These are phyloP conservation scores for Drosophila ananassae DNA, from an alignment of 1,140 invertebrate species.

Conservation along the genomic window DNA sequence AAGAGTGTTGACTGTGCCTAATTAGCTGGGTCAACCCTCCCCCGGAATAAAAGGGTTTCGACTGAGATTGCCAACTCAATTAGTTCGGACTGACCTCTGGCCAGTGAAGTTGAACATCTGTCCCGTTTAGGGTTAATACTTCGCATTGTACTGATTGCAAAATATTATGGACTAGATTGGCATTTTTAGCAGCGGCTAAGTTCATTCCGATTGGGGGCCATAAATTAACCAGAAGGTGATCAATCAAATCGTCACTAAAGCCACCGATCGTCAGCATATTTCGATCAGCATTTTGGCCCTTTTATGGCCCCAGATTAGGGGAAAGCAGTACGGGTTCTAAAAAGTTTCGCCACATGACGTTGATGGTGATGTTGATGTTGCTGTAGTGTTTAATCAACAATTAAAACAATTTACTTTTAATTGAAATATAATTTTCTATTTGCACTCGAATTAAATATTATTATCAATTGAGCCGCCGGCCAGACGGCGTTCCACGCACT, in stretches of 20 bases:
- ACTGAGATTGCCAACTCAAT: conserved; percentile 48
- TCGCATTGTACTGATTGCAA: conserved; percentile 29
- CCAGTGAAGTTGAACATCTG: conserved; percentile 32
- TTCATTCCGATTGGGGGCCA: conserved; percentile 26
- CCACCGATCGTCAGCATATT: conserved; percentile 52
- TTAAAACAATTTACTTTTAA: conserved; percentile 82
- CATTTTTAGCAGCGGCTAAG: conserved; percentile 11
- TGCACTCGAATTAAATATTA: conserved; percentile 79
- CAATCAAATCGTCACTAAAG: conserved; percentile 67
- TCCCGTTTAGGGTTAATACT: conserved; percentile 7
- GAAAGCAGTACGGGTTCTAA: conserved; percentile 8
- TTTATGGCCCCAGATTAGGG: conserved; percentile 62
- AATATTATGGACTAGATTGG: conserved; percentile 26
- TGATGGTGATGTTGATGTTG: conserved; percentile 32
- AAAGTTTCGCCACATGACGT: conserved; percentile 55
- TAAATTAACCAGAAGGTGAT: conserved; percentile 62
- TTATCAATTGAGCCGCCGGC: conserved; percentile 70
- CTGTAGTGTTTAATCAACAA: conserved; percentile 69
- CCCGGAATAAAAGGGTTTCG: conserved; percentile 27
- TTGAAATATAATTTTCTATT: conserved; percentile 83
- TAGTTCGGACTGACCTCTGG: conserved; percentile 52
- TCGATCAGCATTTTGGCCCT: conserved; percentile 40
- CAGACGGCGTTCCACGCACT: conserved; percentile 54
- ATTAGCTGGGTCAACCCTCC: conserved; percentile 45
- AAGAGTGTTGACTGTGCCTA: conserved; percentile 56